Evolutionary conservation across 2,888 invertebrate species (phyloP), one percentile per base, ranked within the genome.

Genomic region (Dusona sp.): DNA sequence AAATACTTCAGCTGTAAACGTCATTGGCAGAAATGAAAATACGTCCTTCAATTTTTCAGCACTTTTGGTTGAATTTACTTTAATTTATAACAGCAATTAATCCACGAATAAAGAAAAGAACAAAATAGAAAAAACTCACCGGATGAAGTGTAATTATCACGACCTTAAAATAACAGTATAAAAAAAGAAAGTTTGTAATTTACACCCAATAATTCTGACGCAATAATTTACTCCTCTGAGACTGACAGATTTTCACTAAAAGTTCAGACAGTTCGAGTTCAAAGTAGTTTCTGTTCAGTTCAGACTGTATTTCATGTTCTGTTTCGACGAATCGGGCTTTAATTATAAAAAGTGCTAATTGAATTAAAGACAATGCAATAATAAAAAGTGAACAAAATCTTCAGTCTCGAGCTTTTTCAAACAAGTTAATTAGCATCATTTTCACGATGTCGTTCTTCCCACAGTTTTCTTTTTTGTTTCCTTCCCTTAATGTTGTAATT

Each of bases 391-490:
- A 16, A 61, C 29, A 29, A 61, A 61, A 42, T 68, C 22, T 42
- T 45, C 0, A 13, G 42, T 16, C 1, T 2, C 1, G 42, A 16
- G 38, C 42, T 42, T 42, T 67, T 67, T 22, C 4, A 42, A 42
- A 42, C 67, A n/a, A 67, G 38, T 67, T 25, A 67, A 38, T 67
- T 42, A 38, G 38, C 38, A 42, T 42, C 36, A 42, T 42, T 42
- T 25, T 25, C 68, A 42, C 38, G n/a, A n/a, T 25, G 22, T 22
- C 68, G 68, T 68, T 68, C 8, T 48, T 19, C 19, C 3, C 16
- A 42, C 33, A 42, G 38, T 64, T 83, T 51, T 22, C 25, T 45
- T 38, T 45, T 45, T 16, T 74, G 65, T 51, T 51, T 68, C 33
- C 9, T 45, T 13, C 16, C 22, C 38, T 73, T 25, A 54, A 73